A percentile compares a stretch with the other conserved stretches of the same genome.
Evolutionary conservation across 2,888 invertebrate genomes (phyloP).

Genomic region (Margaritifera margaritifera): DNA sequence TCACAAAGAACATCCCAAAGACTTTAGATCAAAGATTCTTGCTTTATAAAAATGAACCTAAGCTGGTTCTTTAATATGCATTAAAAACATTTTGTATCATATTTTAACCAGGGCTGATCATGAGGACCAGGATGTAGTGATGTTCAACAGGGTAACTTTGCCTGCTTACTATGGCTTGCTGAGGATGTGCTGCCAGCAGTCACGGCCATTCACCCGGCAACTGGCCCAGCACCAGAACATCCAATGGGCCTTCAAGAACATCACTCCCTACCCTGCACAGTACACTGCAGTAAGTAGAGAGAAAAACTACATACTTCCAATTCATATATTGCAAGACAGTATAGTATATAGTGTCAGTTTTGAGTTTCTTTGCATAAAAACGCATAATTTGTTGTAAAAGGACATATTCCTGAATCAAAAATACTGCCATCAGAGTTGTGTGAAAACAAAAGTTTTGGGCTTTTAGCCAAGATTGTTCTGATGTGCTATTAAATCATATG

Average conservation of each 20-base stretch:
- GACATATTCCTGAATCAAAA: too few relatives aligned
- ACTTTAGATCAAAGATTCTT: too few relatives aligned
- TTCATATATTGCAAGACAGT: neutral
- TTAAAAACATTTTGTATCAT: neutral
- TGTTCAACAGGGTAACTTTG: conserved; percentile 94
- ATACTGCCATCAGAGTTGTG: too few relatives aligned
- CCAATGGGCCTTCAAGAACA: conserved; percentile 97
- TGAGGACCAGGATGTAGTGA: conserved; percentile 94
- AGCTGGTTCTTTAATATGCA: neutral
- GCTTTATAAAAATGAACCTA: too few relatives aligned
- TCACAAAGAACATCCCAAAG: too few relatives aligned
- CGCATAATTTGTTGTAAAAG: neutral
- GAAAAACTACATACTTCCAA: neutral
- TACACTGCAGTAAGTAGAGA: conserved; percentile 80
- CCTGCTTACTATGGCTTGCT: conserved; percentile 87
- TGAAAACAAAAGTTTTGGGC: too few relatives aligned
- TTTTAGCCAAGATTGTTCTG: too few relatives aligned
- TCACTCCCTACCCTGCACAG: conserved; percentile 94
- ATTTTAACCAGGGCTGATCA: conserved; percentile 87
- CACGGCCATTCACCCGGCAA: conserved; percentile 87
- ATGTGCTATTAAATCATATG: too few relatives aligned
- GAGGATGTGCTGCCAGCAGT: conserved; percentile 91
- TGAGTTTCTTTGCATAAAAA: neutral
- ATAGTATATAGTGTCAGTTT: neutral
- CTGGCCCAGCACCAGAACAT: conserved; percentile 94